phyloP scores from a whole-genome alignment of 2,888 invertebrate genomes.

The Drosophila nigritarsus region DNA sequence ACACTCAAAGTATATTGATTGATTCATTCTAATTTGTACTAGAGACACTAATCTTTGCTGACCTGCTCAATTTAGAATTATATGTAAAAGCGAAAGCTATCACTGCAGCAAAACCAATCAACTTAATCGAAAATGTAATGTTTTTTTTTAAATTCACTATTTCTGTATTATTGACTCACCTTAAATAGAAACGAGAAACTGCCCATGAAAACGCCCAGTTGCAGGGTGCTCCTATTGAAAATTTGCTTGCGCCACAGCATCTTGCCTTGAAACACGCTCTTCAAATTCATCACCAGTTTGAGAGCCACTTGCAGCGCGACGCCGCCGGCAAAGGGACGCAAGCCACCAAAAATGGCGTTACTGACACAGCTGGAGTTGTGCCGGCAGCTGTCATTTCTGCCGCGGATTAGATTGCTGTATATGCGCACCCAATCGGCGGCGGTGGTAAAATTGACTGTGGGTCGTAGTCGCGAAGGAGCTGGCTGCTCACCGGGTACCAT shows the following conservation, averaged over 20 bases:
- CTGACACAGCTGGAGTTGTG: constrained; percentile 88
- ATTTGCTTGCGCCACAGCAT: constrained; percentile 86
- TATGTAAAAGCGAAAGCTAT: background rate
- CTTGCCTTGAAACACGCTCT: constrained; percentile 86
- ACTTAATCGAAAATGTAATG: background rate
- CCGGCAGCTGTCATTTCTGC: constrained; percentile 86
- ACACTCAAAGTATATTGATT: background rate
- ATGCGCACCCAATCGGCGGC: constrained; percentile 76
- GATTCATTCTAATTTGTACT: background rate
- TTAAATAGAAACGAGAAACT: constrained; percentile 89
- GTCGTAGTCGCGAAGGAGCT: constrained; percentile 52
- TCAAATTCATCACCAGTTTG: constrained; percentile 87
- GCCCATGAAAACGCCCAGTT: constrained; percentile 89
- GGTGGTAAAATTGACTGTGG: constrained; percentile 64
- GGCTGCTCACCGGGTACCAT: constrained; percentile 44
- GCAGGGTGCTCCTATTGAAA: constrained; percentile 86
- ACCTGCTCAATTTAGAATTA: background rate
- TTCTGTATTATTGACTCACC: constrained; percentile 83
- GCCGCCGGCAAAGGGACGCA: constrained; percentile 88
- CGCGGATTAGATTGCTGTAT: constrained; percentile 81
- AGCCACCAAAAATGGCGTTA: constrained; percentile 86
- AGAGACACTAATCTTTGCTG: background rate
- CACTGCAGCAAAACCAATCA: background rate
- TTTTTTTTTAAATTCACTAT: background rate
- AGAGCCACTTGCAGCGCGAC: constrained; percentile 87